phyloP scores from a whole-genome alignment of 2,113 vertebrate species.

The Arenaria interpres region DNA sequence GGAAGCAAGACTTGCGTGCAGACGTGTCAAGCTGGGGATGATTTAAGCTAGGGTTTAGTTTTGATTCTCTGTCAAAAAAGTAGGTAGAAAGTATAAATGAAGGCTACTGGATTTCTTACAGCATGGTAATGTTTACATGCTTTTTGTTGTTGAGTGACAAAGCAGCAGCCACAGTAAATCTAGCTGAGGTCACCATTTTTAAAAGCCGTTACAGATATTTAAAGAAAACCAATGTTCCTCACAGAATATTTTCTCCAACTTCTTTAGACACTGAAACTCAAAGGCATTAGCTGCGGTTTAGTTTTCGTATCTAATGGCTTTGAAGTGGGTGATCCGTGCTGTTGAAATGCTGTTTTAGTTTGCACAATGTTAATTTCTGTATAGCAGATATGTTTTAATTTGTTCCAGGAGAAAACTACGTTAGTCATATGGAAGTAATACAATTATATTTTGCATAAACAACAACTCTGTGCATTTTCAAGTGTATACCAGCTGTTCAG shows the following conservation, averaged over 20 bases:
- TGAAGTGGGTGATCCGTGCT: slow-evolving; percentile 54
- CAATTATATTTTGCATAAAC: slow-evolving; percentile 54
- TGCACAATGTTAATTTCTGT: slow-evolving; percentile 60
- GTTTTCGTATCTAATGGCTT: slow-evolving; percentile 59
- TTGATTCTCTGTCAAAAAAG: neutral
- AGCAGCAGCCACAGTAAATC: neutral
- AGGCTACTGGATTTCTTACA: neutral
- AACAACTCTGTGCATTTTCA: slow-evolving; percentile 55
- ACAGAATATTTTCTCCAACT: neutral
- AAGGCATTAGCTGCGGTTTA: slow-evolving; percentile 12
- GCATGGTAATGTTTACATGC: neutral
- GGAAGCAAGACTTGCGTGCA: neutral
- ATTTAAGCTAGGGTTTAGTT: neutral
- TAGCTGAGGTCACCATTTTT: neutral
- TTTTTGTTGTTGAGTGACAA: neutral
- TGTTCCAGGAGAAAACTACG: slow-evolving; percentile 51
- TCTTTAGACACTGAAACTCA: neutral
- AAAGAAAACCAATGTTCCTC: neutral
- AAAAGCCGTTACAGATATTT: neutral
- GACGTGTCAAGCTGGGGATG: neutral
- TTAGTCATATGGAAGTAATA: slow-evolving; percentile 67
- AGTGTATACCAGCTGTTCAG: slow-evolving; percentile 54
- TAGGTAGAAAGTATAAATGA: neutral
- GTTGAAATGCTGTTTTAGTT: slow-evolving; percentile 55
- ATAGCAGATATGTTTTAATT: slow-evolving; percentile 56